Percentiles rank a stretch among this genome's conserved stretches.
Evolutionary conservation across 2,113 vertebrate genomes (phyloP).

Genomic region (Alosa alosa): DNA sequence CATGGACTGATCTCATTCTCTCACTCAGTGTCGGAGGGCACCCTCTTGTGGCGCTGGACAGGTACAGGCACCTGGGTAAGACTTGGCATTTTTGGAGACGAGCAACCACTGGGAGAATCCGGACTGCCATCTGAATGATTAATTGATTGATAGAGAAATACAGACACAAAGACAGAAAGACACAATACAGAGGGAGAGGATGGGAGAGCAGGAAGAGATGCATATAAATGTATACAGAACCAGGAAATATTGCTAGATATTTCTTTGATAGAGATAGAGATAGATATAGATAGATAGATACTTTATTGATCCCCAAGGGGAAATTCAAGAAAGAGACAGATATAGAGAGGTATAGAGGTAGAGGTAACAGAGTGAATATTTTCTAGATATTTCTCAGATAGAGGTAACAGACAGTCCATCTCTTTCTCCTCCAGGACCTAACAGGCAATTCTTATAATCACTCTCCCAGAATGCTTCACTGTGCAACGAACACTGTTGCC

Average conservation of each 20-base stretch:
- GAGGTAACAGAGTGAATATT: too few species aligned
- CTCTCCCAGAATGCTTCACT: background rate
- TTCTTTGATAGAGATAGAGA: too few species aligned
- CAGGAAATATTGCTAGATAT: background rate
- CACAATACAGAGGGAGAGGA: background rate
- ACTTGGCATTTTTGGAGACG: slow-evolving; percentile 72
- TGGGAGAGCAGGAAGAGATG: background rate
- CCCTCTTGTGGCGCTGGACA: slow-evolving; percentile 78
- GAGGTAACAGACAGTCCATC: background rate
- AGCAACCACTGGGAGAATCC: slow-evolving; percentile 67
- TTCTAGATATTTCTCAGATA: background rate
- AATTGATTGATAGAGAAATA: background rate
- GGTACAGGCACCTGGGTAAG: slow-evolving; percentile 78
- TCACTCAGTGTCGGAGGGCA: slow-evolving; percentile 77
- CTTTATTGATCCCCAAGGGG: too few species aligned
- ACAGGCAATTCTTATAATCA: background rate
- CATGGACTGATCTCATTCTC: slow-evolving; percentile 71
- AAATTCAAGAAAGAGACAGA: too few species aligned
- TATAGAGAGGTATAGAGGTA: too few species aligned
- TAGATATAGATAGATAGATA: too few species aligned
- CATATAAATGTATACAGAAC: too few species aligned
- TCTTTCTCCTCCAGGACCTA: background rate
- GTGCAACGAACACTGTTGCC: background rate
- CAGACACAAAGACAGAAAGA: background rate
- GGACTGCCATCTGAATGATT: slow-evolving; percentile 69